Evolutionary conservation across 2,113 vertebrate species (phyloP), one percentile per base, ranked within the genome.

Genomic region (Cyphomyrus discorhynchus): DNA sequence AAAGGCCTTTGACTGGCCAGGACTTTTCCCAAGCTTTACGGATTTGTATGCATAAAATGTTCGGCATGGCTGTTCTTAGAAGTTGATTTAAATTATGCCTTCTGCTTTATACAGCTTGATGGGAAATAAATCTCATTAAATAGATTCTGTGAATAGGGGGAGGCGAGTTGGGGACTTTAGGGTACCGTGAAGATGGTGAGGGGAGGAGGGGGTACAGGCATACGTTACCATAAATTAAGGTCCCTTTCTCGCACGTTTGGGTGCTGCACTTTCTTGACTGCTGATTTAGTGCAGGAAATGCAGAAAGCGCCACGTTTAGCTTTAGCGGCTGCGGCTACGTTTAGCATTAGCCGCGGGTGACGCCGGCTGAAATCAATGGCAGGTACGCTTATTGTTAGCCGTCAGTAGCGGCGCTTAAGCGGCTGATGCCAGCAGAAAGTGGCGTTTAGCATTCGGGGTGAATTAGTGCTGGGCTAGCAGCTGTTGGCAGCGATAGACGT

Each of bases 31-130:
- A 95, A 94, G 94, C 94, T 95, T 94, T 91, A 90, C 86, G 93
- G 94, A 94, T 95, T 94, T 93, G 94, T 95, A 94, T 95, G 94
- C 94, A 94, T 94, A 94, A 92, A 92, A 53, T 86, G 88, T 92
- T 91, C 93, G 92, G 92, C 93, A 92, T 92, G 92, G 94, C 94
- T 94, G 94, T 94, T 95, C 94, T 94, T 93, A 94, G 93, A 95
- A 95, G 95, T 95, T 94, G 93, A 95, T 96, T 95, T 96, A 96
- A 96, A 96, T 96, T 94, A 95, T 95, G 94, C 94, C 94, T 94
- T 94, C 93, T 93, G 94, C 95, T 94, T 96, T 95, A 95, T 95
- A 93, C 92, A 91, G 93, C 90, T 92, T 94, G 95, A 95, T 95
- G 91, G 94, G 92, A 95, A 94, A 95, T 95, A 95, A 96, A 96